Evolutionary conservation across 2,888 invertebrate genomes (phyloP).

Genomic region (Bursaphelenchus okinawaensis): DNA sequence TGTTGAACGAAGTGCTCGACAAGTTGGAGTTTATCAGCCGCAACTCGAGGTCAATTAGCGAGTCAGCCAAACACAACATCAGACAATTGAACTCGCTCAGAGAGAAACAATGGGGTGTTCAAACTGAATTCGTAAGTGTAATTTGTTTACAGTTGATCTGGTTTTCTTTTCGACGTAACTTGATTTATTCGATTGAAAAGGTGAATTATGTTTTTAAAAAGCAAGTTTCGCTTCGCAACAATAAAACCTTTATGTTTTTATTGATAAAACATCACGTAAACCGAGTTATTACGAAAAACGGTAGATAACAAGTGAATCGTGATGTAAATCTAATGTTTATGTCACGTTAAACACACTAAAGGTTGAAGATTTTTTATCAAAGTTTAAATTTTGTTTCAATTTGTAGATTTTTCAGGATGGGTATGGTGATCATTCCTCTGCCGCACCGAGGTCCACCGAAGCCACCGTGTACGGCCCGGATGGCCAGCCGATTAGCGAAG

Average conservation of each 20-base stretch:
- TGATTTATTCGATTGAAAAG: too few relatives aligned
- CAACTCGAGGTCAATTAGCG: conserved; percentile 6
- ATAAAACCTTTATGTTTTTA: too few relatives aligned
- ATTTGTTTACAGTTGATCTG: neutral
- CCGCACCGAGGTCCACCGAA: neutral
- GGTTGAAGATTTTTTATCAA: too few relatives aligned
- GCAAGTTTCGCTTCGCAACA: too few relatives aligned
- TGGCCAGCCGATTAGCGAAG: conserved; percentile 8
- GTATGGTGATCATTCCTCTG: neutral
- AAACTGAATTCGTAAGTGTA: conserved; percentile 5
- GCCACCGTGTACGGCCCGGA: conserved; percentile 9
- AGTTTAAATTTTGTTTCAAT: neutral
- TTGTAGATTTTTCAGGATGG: neutral
- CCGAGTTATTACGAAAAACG: too few relatives aligned
- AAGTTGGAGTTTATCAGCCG: neutral
- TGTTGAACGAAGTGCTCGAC: conserved; percentile 7
- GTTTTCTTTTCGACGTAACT: neutral
- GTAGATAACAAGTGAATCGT: too few relatives aligned
- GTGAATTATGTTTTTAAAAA: too few relatives aligned
- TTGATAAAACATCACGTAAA: too few relatives aligned
- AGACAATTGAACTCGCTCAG: conserved; percentile 11
- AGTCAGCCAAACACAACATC: conserved; percentile 12
- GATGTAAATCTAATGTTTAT: too few relatives aligned
- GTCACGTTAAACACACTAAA: too few relatives aligned
- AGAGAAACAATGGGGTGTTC: conserved; percentile 13